Base-by-base conservation (phyloP, 2,797 vertebrate species). In the Takifugu ocellatus region DNA sequence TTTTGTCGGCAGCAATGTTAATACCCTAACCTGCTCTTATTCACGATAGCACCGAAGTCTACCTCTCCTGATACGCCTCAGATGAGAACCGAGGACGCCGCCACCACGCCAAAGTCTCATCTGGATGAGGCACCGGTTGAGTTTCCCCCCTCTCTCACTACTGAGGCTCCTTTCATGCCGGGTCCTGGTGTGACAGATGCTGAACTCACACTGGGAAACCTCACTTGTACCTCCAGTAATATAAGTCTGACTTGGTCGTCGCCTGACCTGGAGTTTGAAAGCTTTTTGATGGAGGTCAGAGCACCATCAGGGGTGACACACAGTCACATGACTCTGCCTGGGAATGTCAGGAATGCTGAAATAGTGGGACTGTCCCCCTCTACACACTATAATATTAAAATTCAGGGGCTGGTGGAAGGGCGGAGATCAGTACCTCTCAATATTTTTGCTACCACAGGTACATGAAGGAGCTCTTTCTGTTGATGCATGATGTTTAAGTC, bases 371-470 rank as follows among this genome's bases (percentile, higher is more conserved):
- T 92, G 78, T 63, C 69, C 56, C 78, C 91, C 67, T 84, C 78
- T 1, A 88, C 83, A 49, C 54, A 55, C 24, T 91, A 92, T 70
- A 72, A 84, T 65, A 60, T 92, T 77, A 88, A 78, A 45, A 64
- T 93, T 39, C 63, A 25, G 3, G 92, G 91, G 58, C 67, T 85
- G 59, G 65, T 77, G 68, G 84, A 85, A 74, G 90, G 82, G 59
- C 76, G 59, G 44, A 74, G 54, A 49, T 89, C 90, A 72, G 77
- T 63, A 44, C 81, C 86, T 49, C 83, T 92, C 77, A 83, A 53
- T 76, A 75, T 65, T 66, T 70, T 86, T 72, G 72, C 79, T 70
- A 74, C 68, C 54, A 86, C 90, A 95, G 92, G 92, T 93, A 92
- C 76, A 89, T 78, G 51, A 59, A 79, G 56, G 46, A 56, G 36